phyloP scores from a whole-genome alignment of 2,888 invertebrate species.

The Orthosia incerta region DNA sequence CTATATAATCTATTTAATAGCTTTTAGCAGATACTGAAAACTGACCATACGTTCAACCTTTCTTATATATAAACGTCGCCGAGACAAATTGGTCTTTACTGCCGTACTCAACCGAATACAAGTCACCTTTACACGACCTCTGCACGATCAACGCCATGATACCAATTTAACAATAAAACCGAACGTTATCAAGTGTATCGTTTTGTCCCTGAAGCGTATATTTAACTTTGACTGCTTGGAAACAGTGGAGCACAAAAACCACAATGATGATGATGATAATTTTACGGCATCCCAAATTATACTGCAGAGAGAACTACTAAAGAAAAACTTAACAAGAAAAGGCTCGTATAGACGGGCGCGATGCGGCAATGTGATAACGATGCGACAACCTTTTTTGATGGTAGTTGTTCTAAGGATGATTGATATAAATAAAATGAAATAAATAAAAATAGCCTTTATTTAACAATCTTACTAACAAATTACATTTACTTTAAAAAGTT shows the following conservation, averaged over 20 bases:
- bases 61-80: too few species aligned
- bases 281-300: not conserved
- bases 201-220: not conserved
- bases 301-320: too few species aligned
- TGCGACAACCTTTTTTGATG: too few species aligned
- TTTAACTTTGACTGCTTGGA: not conserved
- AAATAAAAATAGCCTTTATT: too few species aligned
- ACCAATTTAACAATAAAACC: conserved; percentile 31
- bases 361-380: too few species aligned
- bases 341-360: not conserved
- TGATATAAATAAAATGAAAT: too few species aligned
- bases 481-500: too few species aligned
- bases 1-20: too few species aligned
- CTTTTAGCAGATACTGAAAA: too few species aligned
- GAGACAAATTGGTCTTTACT: too few species aligned
- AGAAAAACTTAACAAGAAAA: conserved; percentile 1
- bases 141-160: not conserved
- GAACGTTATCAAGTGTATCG: not conserved
- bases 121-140: conserved; percentile 5
- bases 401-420: not conserved
- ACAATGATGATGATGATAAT: not conserved
- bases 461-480: too few species aligned
- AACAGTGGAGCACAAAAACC: not conserved
- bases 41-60: too few species aligned
- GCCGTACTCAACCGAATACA: not conserved